Conservation (phyloP, 2,888 invertebrate genomes). For the Sepiola atlantica region DNA sequence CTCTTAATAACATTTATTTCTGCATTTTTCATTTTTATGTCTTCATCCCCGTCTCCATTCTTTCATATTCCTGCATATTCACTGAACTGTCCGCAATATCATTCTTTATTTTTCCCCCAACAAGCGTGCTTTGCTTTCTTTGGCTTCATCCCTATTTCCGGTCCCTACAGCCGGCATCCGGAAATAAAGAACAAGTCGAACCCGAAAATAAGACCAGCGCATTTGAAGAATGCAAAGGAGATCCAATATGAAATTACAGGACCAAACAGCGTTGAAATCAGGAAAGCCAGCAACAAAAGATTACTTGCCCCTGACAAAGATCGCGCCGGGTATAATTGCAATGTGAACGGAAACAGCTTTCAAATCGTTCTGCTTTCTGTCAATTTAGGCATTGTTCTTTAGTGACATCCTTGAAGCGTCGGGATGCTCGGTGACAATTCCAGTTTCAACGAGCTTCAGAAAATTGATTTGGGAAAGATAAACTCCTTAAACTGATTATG, state of each 20-base stretch:
- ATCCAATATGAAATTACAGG: neutral
- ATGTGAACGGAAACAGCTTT: neutral
- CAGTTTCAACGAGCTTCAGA: neutral
- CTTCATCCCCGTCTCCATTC: too few relatives aligned
- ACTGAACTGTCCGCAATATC: neutral
- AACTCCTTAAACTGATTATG: neutral
- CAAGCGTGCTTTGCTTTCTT: neutral
- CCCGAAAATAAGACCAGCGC: neutral
- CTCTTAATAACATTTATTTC: neutral
- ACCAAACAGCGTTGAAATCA: neutral
- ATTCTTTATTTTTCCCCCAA: accelerated
- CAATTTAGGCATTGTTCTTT: neutral
- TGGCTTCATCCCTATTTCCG: neutral
- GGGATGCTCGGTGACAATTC: neutral
- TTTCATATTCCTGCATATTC: neutral
- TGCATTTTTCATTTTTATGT: too few relatives aligned
- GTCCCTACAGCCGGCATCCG: neutral
- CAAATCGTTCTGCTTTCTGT: neutral
- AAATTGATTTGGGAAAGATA: neutral
- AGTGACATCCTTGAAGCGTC: neutral
- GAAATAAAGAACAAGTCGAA: neutral
- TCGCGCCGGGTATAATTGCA: neutral
- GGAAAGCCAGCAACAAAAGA: neutral
- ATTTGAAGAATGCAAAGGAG: neutral
- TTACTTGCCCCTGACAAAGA: neutral